Conservation (phyloP, 2,888 invertebrate species). For the Ellobium chinense region DNA sequence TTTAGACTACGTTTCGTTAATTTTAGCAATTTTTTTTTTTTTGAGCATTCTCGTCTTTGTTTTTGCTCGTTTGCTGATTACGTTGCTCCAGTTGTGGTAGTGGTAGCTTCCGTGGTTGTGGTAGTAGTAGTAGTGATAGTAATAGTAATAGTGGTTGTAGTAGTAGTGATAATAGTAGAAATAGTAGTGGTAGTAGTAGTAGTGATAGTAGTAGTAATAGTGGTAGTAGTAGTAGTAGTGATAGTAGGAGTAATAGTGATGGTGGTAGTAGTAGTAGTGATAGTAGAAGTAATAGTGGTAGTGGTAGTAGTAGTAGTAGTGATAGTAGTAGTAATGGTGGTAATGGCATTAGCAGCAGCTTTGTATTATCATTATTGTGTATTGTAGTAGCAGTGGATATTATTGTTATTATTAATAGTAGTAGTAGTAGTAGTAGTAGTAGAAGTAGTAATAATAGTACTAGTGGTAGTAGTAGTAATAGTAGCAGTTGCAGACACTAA, state of each 20-base stretch:
- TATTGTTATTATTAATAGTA: neutral
- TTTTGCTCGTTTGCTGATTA: too few species aligned
- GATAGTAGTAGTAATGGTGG: constrained; percentile 13
- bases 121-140: constrained; percentile 7
- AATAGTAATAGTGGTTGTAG: constrained; percentile 7
- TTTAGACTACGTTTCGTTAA: too few species aligned
- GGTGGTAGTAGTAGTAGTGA: neutral
- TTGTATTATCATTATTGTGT: neutral
- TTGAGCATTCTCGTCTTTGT: too few species aligned
- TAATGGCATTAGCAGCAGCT: neutral
- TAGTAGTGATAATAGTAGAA: neutral
- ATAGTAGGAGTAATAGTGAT: neutral
- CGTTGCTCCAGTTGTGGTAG: neutral
- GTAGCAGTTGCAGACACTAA: too few species aligned
- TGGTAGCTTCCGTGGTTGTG: neutral
- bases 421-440: neutral
- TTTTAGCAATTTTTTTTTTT: too few species aligned
- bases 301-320: constrained; percentile 26
- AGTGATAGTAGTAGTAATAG: constrained; percentile 22
- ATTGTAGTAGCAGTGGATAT: neutral
- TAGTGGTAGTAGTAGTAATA: neutral
- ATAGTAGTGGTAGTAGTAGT: constrained; percentile 15
- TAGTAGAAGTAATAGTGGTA: neutral
- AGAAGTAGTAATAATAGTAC: neutral
- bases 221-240: constrained; percentile 8